These are phyloP conservation scores for Lateolabrax maculatus DNA, from an alignment of 2,797 vertebrate genomes.

Conservation along the genomic window DNA sequence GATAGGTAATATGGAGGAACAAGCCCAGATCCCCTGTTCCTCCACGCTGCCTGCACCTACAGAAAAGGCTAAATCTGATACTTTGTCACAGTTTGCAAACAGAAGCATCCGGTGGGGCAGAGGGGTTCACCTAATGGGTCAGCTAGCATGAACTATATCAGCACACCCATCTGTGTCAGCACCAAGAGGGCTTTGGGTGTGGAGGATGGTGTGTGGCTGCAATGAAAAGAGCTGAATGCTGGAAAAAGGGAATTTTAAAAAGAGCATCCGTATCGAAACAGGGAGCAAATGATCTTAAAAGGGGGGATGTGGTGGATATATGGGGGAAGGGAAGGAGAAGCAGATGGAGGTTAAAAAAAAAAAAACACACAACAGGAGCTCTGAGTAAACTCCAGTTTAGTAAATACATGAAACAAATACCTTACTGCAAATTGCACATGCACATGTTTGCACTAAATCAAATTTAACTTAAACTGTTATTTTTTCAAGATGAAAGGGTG, in stretches of 20 bases:
- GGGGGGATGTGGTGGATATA: background rate
- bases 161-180: slow-evolving; percentile 60
- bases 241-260: slow-evolving; percentile 1
- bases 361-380: background rate
- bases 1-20: slow-evolving; percentile 55
- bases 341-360: slow-evolving; percentile 24
- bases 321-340: background rate
- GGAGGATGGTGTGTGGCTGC: slow-evolving; percentile 10
- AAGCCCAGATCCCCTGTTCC: slow-evolving; percentile 53
- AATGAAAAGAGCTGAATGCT: slow-evolving; percentile 12
- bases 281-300: background rate
- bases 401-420: background rate
- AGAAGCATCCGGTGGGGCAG: slow-evolving; percentile 70
- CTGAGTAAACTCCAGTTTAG: slow-evolving; percentile 10
- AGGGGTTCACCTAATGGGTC: slow-evolving; percentile 81
- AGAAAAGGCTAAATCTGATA: slow-evolving; percentile 84
- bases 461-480: background rate
- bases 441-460: slow-evolving; percentile 15
- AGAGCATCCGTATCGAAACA: background rate
- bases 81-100: slow-evolving; percentile 89
- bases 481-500: slow-evolving; percentile 23
- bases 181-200: slow-evolving; percentile 13
- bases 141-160: slow-evolving; percentile 63
- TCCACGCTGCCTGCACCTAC: slow-evolving; percentile 69
- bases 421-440: slow-evolving; percentile 4